Percentiles rank a stretch among this genome's conserved stretches.
Evolutionary conservation across 2,113 vertebrate species (phyloP).

Genomic region (Cygnus atratus): DNA sequence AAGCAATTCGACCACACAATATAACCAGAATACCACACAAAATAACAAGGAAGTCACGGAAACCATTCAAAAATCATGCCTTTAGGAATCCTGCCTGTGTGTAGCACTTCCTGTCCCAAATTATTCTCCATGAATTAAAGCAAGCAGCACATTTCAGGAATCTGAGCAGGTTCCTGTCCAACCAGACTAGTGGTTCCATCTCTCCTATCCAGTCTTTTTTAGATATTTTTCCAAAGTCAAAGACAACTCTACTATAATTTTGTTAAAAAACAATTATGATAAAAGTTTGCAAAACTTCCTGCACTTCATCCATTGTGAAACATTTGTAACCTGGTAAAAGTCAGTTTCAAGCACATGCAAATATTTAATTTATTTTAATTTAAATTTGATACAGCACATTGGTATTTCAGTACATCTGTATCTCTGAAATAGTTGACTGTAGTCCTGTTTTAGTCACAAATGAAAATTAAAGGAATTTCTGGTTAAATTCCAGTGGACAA

Average conservation of each 20-base stretch:
- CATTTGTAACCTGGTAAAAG: background rate
- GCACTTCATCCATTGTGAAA: background rate
- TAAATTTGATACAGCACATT: background rate
- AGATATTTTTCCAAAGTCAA: background rate
- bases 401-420: background rate
- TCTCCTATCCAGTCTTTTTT: background rate
- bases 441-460: background rate
- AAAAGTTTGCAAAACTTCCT: background rate
- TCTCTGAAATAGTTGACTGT: background rate
- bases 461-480: background rate
- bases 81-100: background rate
- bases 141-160: background rate
- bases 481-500: background rate
- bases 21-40: background rate
- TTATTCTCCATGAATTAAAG: background rate
- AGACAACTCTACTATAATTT: background rate
- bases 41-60: background rate
- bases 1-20: background rate
- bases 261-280: background rate
- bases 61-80: rapidly evolving
- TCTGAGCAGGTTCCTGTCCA: background rate
- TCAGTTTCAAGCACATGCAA: background rate
- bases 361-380: background rate
- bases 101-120: background rate
- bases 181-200: background rate